Evolutionary conservation across 2,888 invertebrate genomes (phyloP), one percentile per base, ranked within the genome.

Genomic region (Aphrophora alni): DNA sequence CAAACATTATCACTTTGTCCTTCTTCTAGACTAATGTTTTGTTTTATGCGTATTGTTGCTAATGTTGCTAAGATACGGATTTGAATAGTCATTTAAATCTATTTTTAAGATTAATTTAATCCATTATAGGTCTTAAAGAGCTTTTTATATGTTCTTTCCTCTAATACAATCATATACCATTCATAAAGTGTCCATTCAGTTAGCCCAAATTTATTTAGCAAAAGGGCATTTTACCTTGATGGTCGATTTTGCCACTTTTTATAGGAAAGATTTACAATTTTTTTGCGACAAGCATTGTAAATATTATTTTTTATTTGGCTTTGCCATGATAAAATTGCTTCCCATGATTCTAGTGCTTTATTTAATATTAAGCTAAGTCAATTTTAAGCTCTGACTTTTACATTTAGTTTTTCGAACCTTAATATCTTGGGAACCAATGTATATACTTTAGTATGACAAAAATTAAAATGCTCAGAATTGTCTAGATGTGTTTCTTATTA

Each of bases 281-380:
- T 33, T 8, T 5, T 8, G 8, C 2, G 27, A 27, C 1, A 28
- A 28, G 28, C 21, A 28, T 28, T 28, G 73, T 73, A 4, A 73
- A 28, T 12, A 73, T 73, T 73, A 28, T 73, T 73, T 73, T 73
- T 73, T 73, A 8, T 73, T 73, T 73, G 24, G 28, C 3, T 5
- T 3, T 33, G 33, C 33, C 33, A 25, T 73, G 27, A 73, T 33
- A 73, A 73, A 27, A 21, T 25, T 38, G 27, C 27, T 33, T 5
- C 17, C 73, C 28, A 73, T 73, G 1, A 21, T 73, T 25, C 28
- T 28, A 28, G 17, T 28, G 17, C 73, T 28, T 73, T 72, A 72
- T 73, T 25, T 73, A 28, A 27, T 28, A 28, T 27, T 25, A 8
- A 27, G 33, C 38, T 25, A 17, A 73, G 4, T 27, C 25, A 44